These are phyloP conservation scores for Melanaphis sacchari DNA, from an alignment of 1,140 invertebrate genomes.

Conservation along the genomic window DNA sequence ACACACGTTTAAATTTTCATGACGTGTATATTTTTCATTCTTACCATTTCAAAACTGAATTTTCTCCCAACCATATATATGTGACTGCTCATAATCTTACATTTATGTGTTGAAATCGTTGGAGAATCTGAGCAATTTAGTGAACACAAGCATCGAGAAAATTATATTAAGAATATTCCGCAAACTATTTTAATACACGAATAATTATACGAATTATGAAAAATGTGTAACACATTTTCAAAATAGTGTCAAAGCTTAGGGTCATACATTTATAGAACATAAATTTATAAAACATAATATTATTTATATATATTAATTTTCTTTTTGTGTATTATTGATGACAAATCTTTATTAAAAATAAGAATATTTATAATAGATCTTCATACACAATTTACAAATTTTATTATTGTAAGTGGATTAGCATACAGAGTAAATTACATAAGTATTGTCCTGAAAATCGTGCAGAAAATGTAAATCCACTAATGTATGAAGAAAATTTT, in stretches of 20 bases:
- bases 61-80: too few species aligned
- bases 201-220: neutral
- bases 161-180: neutral
- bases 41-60: too few species aligned
- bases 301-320: neutral
- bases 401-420: neutral
- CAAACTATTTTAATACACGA: neutral
- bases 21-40: too few species aligned
- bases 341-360: neutral
- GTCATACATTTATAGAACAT: neutral
- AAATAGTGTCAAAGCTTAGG: neutral
- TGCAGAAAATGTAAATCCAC: neutral
- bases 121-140: neutral
- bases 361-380: neutral
- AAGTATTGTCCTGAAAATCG: neutral
- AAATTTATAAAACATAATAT: neutral
- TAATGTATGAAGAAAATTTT: neutral
- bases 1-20: too few species aligned
- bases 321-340: neutral
- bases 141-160: neutral
- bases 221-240: neutral
- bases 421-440: neutral
- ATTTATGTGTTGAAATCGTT: neutral
- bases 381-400: neutral
- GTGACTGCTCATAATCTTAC: too few species aligned